Evolutionary conservation across 2,113 vertebrate species (phyloP).

Genomic region (Hydrolagus affinis): DNA sequence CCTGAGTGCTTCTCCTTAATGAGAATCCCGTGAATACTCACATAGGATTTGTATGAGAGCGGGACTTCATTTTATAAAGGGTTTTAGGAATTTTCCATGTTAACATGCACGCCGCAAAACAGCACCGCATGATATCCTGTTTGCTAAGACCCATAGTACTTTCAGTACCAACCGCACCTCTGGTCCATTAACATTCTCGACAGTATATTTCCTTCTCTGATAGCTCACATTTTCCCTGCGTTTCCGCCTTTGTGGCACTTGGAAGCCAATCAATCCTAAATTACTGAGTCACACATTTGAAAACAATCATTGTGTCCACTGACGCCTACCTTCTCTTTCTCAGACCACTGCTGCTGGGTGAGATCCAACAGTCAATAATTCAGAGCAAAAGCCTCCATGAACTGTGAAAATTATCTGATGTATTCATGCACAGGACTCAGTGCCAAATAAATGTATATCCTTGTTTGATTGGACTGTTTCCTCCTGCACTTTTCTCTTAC

Average conservation of each 20-base stretch:
- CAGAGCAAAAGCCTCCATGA: not conserved
- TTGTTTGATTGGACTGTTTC: not conserved
- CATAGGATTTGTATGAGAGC: no score
- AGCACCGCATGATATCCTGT: no score
- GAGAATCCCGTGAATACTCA: no score
- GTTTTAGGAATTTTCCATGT: no score
- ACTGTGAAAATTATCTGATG: conserved; percentile 17
- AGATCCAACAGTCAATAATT: not conserved
- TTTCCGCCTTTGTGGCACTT: conserved; percentile 14
- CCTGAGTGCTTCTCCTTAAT: no score
- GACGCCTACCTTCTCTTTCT: not conserved
- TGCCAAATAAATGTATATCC: not conserved
- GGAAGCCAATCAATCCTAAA: not conserved
- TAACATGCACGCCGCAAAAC: no score
- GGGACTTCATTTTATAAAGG: no score
- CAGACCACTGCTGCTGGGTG: not conserved
- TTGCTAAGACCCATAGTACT: not conserved
- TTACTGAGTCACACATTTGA: not conserved
- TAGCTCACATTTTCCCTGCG: not conserved
- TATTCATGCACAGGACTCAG: not conserved
- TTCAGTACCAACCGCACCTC: not conserved
- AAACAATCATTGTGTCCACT: not conserved
- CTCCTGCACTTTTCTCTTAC: no score
- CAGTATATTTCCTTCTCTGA: not conserved
- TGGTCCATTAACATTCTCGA: not conserved